phyloP scores from a whole-genome alignment of 2,888 invertebrate genomes.

The Periphyllus acericola region DNA sequence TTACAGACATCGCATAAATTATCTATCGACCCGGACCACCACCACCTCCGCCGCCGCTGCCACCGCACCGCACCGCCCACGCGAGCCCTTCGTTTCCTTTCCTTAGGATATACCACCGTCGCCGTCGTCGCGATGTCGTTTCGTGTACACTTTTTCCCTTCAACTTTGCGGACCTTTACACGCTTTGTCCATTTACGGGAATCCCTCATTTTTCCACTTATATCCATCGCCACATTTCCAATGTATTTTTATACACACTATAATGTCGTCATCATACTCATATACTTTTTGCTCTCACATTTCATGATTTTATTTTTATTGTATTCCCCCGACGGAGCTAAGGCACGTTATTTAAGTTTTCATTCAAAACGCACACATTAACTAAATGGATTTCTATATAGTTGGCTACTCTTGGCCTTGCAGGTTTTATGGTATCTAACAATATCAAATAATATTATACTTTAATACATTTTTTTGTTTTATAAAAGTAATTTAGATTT shows the following conservation, averaged over 20 bases:
- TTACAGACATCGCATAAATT: slow-evolving; percentile 60
- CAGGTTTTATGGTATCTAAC: too few species aligned
- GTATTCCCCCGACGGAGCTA: too few species aligned
- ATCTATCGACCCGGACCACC: slow-evolving; percentile 56
- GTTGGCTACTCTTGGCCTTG: too few species aligned
- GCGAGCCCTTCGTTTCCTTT: slow-evolving; percentile 38
- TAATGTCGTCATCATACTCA: not conserved
- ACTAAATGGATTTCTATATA: too few species aligned
- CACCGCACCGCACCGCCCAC: not conserved
- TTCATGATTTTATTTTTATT: too few species aligned
- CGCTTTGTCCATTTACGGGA: slow-evolving; percentile 52
- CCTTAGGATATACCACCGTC: not conserved
- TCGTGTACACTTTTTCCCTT: slow-evolving; percentile 28
- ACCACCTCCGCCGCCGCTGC: not conserved
- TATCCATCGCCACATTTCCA: not conserved
- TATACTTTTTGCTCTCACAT: too few species aligned
- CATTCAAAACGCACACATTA: too few species aligned
- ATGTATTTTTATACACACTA: not conserved
- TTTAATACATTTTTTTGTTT: too few species aligned
- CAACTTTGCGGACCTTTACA: slow-evolving; percentile 45
- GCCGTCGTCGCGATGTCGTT: not conserved
- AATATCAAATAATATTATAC: too few species aligned
- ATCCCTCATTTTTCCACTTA: not conserved
- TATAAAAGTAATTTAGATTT: too few species aligned
- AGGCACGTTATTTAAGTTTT: too few species aligned